Evolutionary conservation across 37 sponge, comb jelly and placozoan species (phyloP).

Genomic region (Amphimedon queenslandica): DNA sequence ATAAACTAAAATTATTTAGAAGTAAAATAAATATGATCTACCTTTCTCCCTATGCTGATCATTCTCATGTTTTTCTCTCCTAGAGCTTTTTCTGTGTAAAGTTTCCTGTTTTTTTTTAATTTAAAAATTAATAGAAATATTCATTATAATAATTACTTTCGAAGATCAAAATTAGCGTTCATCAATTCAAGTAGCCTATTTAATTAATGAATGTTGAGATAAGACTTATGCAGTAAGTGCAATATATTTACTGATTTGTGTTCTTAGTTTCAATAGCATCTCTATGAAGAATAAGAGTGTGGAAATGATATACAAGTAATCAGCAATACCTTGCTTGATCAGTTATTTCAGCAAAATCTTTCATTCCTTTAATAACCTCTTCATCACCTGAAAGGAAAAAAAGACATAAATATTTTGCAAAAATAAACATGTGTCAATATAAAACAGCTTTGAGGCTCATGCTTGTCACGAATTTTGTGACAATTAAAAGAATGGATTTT

Average conservation of each 20-base stretch:
- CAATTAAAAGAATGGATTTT: too few relatives aligned
- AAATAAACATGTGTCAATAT: too few relatives aligned
- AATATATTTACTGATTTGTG: slow-evolving; percentile 24
- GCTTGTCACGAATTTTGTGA: too few relatives aligned
- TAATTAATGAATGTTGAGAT: background rate
- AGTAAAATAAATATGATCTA: slow-evolving; percentile 1
- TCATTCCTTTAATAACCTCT: slow-evolving; percentile 68
- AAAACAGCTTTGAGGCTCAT: too few relatives aligned
- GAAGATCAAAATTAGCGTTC: slow-evolving; percentile 76
- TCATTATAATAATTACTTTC: slow-evolving; percentile 12
- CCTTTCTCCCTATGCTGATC: slow-evolving; percentile 70
- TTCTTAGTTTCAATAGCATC: slow-evolving; percentile 58
- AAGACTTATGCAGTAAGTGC: background rate
- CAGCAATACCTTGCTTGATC: slow-evolving; percentile 44
- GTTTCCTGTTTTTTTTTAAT: too few relatives aligned
- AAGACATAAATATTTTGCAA: too few relatives aligned
- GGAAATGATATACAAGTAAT: background rate
- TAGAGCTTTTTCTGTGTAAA: slow-evolving; percentile 69
- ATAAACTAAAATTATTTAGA: background rate
- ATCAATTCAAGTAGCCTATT: slow-evolving; percentile 55
- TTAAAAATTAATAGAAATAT: background rate
- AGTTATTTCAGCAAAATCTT: slow-evolving; percentile 69
- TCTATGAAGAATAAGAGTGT: slow-evolving; percentile 11
- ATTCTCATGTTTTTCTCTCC: slow-evolving; percentile 72
- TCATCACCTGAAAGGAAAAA: slow-evolving; percentile 48